Evolutionary conservation across 2,113 vertebrate species (phyloP).

Genomic region (Nettapus auritus): DNA sequence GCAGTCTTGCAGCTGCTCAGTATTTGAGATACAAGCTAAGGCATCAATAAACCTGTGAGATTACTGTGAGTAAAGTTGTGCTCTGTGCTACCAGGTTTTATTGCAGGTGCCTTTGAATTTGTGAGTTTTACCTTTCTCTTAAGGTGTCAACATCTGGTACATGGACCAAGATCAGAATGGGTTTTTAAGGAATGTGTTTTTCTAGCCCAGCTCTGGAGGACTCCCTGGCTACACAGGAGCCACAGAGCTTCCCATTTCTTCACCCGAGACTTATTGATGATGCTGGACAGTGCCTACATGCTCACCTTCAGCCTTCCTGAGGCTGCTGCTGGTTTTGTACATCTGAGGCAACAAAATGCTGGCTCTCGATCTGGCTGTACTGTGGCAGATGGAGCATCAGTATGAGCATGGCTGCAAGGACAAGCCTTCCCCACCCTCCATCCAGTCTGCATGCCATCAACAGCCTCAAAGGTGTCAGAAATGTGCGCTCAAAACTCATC

Average conservation of each 20-base stretch:
- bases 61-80: background rate
- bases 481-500: background rate
- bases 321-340: background rate
- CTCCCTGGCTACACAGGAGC: background rate
- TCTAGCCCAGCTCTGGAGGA: background rate
- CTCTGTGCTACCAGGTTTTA: background rate
- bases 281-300: background rate
- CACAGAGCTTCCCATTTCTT: background rate
- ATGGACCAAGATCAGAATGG: background rate
- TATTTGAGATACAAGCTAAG: background rate
- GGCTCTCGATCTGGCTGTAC: background rate
- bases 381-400: background rate
- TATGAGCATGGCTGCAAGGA: background rate
- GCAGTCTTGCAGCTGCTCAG: background rate
- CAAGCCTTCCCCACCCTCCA: background rate
- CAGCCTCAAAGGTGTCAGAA: background rate
- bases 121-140: background rate
- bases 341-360: background rate
- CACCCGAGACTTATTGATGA: background rate
- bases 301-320: background rate
- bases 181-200: background rate
- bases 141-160: background rate
- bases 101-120: background rate
- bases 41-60: background rate
- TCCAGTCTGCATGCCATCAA: fast-evolving